Evolutionary conservation across 2,113 vertebrate genomes (phyloP).

Genomic region (Gorsachius goisagi): DNA sequence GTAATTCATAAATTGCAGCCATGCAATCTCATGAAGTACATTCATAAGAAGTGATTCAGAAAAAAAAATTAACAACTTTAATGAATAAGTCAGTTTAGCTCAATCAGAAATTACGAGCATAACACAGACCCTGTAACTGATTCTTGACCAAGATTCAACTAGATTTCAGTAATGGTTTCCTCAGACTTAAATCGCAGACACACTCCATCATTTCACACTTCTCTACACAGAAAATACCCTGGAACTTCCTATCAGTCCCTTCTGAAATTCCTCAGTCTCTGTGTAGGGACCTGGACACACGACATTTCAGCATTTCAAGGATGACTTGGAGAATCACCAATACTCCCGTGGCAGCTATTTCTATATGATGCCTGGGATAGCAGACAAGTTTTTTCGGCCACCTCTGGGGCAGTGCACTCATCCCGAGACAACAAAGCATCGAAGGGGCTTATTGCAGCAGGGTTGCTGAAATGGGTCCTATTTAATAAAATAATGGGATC

Average conservation of each 20-base stretch:
- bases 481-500: not conserved
- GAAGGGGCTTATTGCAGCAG: not conserved
- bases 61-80: not conserved
- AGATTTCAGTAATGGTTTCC: not conserved
- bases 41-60: not conserved
- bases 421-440: not conserved
- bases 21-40: not conserved
- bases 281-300: not conserved
- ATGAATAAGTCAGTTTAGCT: not conserved
- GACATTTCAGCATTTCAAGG: not conserved
- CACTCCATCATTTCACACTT: not conserved
- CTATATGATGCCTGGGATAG: not conserved
- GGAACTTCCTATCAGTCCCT: not conserved
- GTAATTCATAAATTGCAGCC: not conserved
- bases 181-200: not conserved
- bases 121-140: not conserved
- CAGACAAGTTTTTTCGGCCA: not conserved
- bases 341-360: not conserved
- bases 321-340: not conserved
- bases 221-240: not conserved
- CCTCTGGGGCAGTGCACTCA: not conserved
- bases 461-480: not conserved
- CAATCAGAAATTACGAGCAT: not conserved
- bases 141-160: not conserved
- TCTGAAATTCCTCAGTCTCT: not conserved